Conservation (phyloP, 1,140 invertebrate genomes). For the Capitella teleta region DNA sequence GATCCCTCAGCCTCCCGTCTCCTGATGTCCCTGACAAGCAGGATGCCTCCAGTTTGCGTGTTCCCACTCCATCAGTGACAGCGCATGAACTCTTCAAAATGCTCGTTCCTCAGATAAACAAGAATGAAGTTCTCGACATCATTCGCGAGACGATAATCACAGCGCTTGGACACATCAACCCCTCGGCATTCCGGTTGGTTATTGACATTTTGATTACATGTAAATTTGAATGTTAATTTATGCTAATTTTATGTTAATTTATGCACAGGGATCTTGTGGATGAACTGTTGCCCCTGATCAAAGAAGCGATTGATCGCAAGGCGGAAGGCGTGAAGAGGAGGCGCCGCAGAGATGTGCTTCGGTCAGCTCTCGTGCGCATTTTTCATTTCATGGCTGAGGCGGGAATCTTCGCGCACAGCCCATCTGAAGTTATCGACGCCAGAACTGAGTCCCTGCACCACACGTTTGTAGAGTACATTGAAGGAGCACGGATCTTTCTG, state of each 20-base stretch:
- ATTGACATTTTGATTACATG: no score
- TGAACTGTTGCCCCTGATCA: conserved; percentile 77
- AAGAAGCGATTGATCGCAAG: conserved; percentile 94
- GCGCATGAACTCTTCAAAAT: conserved; percentile 74
- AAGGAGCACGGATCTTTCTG: conserved; percentile 79
- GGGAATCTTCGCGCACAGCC: conserved; percentile 78
- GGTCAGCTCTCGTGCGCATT: conserved; percentile 79
- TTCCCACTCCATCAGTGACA: conserved; percentile 13
- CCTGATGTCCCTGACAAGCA: neutral
- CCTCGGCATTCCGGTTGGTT: conserved; percentile 77
- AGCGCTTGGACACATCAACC: conserved; percentile 85
- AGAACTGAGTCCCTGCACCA: conserved; percentile 71
- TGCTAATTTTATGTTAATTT: neutral
- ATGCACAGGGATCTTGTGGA: conserved; percentile 81
- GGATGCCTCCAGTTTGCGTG: neutral
- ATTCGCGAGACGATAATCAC: conserved; percentile 75
- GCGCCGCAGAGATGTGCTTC: conserved; percentile 72
- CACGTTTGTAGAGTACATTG: conserved; percentile 86
- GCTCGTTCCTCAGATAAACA: conserved; percentile 62
- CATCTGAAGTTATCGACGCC: conserved; percentile 64
- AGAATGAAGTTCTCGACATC: conserved; percentile 85
- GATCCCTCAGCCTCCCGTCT: neutral
- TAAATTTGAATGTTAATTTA: no score
- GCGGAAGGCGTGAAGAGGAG: conserved; percentile 88
- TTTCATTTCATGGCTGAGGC: conserved; percentile 84